phyloP scores from a whole-genome alignment of 2,113 vertebrate species.

The Gavialis gangeticus region DNA sequence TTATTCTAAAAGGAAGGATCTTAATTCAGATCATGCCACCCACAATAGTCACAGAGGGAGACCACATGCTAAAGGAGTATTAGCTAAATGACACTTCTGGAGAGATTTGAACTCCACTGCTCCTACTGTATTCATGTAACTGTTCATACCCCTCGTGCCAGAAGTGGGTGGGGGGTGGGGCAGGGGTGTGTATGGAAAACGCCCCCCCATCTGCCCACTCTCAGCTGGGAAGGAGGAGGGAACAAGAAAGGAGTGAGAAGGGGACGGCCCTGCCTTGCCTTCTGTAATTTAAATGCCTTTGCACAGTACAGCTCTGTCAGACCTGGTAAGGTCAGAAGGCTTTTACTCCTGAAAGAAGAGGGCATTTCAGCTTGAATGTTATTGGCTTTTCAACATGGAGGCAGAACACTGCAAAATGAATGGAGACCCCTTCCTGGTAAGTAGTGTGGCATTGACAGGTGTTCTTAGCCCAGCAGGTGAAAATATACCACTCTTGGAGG shows the following conservation, averaged over 20 bases:
- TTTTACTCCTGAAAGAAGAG: not conserved
- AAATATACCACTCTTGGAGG: not conserved
- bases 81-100: not conserved
- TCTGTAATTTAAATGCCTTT: conserved; percentile 67
- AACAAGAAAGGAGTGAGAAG: not conserved
- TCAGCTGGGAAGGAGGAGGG: conserved; percentile 30
- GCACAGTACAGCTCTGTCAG: not conserved
- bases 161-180: not conserved
- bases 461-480: not conserved
- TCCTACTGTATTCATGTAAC: not conserved
- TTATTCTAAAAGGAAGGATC: not conserved
- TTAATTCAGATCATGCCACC: not conserved
- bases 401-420: conserved; percentile 51
- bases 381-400: not conserved
- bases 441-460: not conserved
- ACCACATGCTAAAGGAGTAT: not conserved
- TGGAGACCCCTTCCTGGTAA: conserved; percentile 57
- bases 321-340: not conserved
- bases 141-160: not conserved
- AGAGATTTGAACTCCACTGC: not conserved
- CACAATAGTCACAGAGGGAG: not conserved
- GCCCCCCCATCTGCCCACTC: conserved; percentile 27
- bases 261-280: not conserved
- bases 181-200: conserved; percentile 43
- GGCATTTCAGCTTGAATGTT: rapidly evolving